Conservation (phyloP, 1,140 invertebrate genomes). For the Calycopis cecrops region DNA sequence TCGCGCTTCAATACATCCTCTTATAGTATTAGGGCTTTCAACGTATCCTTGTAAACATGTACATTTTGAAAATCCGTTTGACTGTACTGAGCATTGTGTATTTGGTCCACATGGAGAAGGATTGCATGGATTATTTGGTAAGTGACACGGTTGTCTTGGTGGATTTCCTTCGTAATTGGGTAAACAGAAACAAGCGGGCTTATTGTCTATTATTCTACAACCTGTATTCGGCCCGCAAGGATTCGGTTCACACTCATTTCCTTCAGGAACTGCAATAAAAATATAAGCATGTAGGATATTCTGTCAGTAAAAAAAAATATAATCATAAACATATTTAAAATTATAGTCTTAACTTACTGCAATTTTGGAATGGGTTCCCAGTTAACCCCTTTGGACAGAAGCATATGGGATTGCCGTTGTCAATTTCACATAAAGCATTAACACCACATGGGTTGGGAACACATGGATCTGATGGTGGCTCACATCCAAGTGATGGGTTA, state of each 20-base stretch:
- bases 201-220: slow-evolving; percentile 82
- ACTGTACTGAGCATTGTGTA: slow-evolving; percentile 86
- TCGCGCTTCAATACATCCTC: slow-evolving; percentile 85
- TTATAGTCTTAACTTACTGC: slow-evolving; percentile 82
- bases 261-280: slow-evolving; percentile 85
- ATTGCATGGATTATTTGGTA: slow-evolving; percentile 86
- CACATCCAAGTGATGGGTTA: slow-evolving; percentile 79
- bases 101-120: slow-evolving; percentile 92
- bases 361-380: slow-evolving; percentile 93
- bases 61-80: slow-evolving; percentile 91
- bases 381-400: slow-evolving; percentile 92
- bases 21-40: slow-evolving; percentile 90
- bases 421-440: slow-evolving; percentile 88
- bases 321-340: background rate
- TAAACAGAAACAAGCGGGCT: slow-evolving; percentile 88
- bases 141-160: slow-evolving; percentile 78
- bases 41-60: slow-evolving; percentile 88
- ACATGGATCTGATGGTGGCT: slow-evolving; percentile 82
- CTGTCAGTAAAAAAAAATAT: background rate
- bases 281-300: background rate
- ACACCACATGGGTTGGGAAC: slow-evolving; percentile 89
- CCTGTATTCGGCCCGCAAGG: slow-evolving; percentile 89
- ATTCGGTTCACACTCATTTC: slow-evolving; percentile 88
- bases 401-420: slow-evolving; percentile 91
- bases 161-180: slow-evolving; percentile 93